phyloP scores from a whole-genome alignment of 2,113 vertebrate genomes.

The Ploceus nigricollis region DNA sequence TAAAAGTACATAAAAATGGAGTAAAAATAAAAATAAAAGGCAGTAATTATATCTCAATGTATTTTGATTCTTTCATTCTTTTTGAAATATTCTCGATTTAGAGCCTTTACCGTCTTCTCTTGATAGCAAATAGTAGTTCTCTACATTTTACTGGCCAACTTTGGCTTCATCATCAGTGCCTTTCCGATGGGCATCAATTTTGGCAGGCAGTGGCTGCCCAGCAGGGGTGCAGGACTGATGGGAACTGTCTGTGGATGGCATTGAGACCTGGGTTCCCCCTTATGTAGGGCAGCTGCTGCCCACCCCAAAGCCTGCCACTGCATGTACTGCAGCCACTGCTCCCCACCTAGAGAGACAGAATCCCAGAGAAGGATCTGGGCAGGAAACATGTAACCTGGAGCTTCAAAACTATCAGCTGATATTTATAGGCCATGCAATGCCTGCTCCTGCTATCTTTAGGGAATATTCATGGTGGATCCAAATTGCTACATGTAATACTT shows the following conservation, averaged over 20 bases:
- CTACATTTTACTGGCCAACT: neutral
- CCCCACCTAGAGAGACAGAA: neutral
- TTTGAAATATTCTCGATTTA: neutral
- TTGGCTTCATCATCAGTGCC: neutral
- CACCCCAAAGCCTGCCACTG: neutral
- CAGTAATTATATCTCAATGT: neutral
- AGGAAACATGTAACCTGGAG: neutral
- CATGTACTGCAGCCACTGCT: neutral
- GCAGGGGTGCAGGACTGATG: rapidly evolving
- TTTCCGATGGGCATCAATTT: rapidly evolving
- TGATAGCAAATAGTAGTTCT: neutral
- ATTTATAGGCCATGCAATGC: neutral
- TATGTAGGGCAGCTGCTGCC: neutral
- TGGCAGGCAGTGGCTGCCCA: neutral
- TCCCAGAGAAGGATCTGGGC: neutral
- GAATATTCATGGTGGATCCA: neutral
- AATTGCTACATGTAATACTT: neutral
- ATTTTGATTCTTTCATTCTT: neutral
- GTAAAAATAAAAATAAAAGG: neutral
- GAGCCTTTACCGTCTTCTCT: neutral
- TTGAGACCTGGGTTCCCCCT: rapidly evolving
- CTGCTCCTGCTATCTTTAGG: neutral
- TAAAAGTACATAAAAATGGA: neutral
- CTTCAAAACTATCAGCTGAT: rapidly evolving
- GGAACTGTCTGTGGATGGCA: neutral